These are phyloP conservation scores for Coturnix japonica DNA, from an alignment of 2,113 vertebrate genomes.

Conservation along the genomic window DNA sequence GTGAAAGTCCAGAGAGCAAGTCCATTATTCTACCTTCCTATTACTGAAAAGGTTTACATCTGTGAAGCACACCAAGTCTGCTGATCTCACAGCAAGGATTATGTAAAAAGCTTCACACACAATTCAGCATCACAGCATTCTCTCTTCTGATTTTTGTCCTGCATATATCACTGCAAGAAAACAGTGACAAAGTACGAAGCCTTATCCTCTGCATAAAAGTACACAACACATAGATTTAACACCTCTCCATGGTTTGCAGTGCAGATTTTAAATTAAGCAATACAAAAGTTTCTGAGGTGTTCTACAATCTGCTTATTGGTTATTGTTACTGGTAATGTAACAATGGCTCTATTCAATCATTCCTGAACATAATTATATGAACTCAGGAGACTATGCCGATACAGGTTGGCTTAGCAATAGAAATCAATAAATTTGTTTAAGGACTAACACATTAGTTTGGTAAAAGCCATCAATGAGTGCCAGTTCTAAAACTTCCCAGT, in stretches of 20 bases:
- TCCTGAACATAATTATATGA: not conserved
- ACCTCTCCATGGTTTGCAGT: not conserved
- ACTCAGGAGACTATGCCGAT: not conserved
- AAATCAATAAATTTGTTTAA: no score
- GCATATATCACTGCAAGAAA: not conserved
- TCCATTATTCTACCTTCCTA: not conserved
- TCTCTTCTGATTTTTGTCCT: not conserved
- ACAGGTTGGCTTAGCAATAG: no score
- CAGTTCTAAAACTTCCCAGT: no score
- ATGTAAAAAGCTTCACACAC: not conserved
- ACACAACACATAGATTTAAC: not conserved
- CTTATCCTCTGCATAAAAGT: not conserved
- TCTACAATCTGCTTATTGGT: not conserved
- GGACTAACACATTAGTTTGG: no score
- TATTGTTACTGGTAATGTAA: not conserved
- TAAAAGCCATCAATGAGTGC: no score
- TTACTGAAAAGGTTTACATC: not conserved
- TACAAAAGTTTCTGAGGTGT: not conserved
- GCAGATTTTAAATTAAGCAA: not conserved
- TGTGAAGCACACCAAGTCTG: not conserved
- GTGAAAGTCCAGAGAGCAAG: not conserved
- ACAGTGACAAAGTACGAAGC: not conserved
- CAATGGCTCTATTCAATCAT: not conserved
- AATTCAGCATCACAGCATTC: not conserved
- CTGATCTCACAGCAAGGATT: not conserved